phyloP scores from a whole-genome alignment of 2,113 vertebrate genomes.

The Corythornis vintsioides region DNA sequence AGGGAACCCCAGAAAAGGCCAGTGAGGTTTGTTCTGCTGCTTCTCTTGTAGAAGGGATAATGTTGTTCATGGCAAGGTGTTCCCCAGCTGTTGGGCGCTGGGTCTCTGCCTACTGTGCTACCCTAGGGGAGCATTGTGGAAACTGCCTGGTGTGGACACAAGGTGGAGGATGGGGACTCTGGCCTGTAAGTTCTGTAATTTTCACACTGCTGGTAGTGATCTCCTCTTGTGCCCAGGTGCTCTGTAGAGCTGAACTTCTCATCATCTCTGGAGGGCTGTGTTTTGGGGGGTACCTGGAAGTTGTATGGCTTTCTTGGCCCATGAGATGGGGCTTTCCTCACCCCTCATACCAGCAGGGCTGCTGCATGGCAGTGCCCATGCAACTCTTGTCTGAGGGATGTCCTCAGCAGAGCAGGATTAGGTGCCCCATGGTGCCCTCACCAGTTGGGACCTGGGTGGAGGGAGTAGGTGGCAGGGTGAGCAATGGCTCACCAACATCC shows the following conservation, averaged over 20 bases:
- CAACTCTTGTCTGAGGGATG: fast-evolving
- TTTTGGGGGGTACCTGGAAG: background rate
- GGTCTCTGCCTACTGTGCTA: background rate
- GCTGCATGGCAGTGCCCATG: fast-evolving
- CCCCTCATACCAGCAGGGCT: background rate
- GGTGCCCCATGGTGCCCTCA: fast-evolving
- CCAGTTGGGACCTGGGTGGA: background rate
- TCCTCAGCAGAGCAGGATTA: background rate
- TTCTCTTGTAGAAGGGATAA: background rate
- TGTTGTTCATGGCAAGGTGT: background rate
- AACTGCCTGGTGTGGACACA: fast-evolving
- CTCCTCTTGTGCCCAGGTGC: background rate
- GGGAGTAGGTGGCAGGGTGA: background rate
- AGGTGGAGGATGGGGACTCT: background rate
- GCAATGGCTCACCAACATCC: fast-evolving
- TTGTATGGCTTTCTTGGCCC: background rate
- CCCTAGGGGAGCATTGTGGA: background rate
- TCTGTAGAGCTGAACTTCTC: background rate
- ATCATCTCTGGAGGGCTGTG: background rate
- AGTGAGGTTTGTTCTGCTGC: constrained; percentile 73
- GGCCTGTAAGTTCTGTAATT: background rate
- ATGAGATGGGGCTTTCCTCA: background rate
- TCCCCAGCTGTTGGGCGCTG: background rate
- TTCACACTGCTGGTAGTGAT: background rate
- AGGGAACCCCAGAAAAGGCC: constrained; percentile 87